Percentiles rank a stretch among this genome's conserved stretches.
phyloP scores from a whole-genome alignment of 2,888 invertebrate species.

The Listrodromus nycthemerus region DNA sequence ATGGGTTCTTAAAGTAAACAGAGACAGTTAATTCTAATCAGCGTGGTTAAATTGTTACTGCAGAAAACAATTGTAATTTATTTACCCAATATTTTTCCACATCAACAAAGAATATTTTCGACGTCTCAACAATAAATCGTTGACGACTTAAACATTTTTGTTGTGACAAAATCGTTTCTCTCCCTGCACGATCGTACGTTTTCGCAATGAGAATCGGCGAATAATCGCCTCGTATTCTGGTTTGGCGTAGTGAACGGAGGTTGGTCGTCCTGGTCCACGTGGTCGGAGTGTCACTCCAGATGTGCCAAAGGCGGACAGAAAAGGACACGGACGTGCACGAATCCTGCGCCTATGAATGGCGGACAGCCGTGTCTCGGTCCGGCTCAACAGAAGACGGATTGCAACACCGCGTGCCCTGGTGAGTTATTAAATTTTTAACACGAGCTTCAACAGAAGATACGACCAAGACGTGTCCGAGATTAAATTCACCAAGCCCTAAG shows the following conservation, averaged over 20 bases:
- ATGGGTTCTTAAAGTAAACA: too few species aligned
- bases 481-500: slow-evolving; percentile 36
- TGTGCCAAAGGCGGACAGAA: slow-evolving; percentile 94
- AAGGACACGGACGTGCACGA: slow-evolving; percentile 93
- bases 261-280: slow-evolving; percentile 96
- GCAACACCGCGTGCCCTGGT: slow-evolving; percentile 85
- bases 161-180: neutral
- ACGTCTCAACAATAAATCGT: too few species aligned
- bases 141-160: neutral
- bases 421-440: slow-evolving; percentile 69
- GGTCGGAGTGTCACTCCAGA: slow-evolving; percentile 92
- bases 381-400: slow-evolving; percentile 93
- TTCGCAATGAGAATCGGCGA: neutral
- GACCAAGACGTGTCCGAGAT: slow-evolving; percentile 30
- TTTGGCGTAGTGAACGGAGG: slow-evolving; percentile 94
- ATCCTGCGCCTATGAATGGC: slow-evolving; percentile 96
- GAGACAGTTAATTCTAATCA: too few species aligned
- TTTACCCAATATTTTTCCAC: too few species aligned
- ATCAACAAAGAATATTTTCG: too few species aligned
- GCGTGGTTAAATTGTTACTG: too few species aligned
- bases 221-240: slow-evolving; percentile 26
- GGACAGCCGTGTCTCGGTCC: slow-evolving; percentile 94
- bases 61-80: too few species aligned
- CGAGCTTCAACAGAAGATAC: neutral
- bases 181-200: neutral